phyloP scores from a whole-genome alignment of 2,113 vertebrate genomes.

The Eleginops maclovinus region DNA sequence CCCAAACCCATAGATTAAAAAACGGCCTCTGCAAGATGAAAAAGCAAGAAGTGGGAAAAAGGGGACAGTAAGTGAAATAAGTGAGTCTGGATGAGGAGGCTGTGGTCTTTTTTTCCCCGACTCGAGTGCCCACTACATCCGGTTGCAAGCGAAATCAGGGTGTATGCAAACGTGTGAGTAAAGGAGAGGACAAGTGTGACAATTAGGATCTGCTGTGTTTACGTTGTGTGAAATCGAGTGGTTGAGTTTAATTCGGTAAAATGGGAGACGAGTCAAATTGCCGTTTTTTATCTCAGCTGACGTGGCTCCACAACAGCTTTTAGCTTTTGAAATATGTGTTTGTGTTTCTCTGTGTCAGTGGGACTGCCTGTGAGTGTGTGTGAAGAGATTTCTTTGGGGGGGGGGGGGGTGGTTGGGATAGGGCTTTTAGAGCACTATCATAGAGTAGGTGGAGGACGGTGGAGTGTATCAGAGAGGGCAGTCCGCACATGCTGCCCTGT shows the following conservation, averaged over 20 bases:
- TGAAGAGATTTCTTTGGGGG: constrained; percentile 38
- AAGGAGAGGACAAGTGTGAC: constrained; percentile 48
- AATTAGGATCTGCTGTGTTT: constrained; percentile 64
- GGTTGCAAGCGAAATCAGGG: neutral
- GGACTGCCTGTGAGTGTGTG: constrained; percentile 46
- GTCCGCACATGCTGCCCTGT: constrained; percentile 67
- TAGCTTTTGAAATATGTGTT: constrained; percentile 67
- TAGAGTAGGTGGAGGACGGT: constrained; percentile 71
- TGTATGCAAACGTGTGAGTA: constrained; percentile 8
- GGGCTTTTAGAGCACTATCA: constrained; percentile 73
- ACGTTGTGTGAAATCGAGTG: constrained; percentile 60
- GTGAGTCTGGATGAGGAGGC: constrained; percentile 24
- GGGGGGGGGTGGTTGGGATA: constrained; percentile 13
- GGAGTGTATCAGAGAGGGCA: constrained; percentile 70
- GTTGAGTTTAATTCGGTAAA: constrained; percentile 55
- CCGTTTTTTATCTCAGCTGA: constrained; percentile 42
- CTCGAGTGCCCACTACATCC: constrained; percentile 17
- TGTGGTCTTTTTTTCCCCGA: neutral
- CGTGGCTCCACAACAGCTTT: constrained; percentile 55
- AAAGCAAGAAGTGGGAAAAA: constrained; percentile 53
- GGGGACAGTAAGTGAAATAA: constrained; percentile 26
- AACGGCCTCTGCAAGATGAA: constrained; percentile 59
- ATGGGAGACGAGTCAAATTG: constrained; percentile 69
- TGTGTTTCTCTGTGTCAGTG: constrained; percentile 58
- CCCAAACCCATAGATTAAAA: constrained; percentile 76